Evolutionary conservation across 2,797 vertebrate genomes (phyloP), one percentile per base, ranked within the genome.

Genomic region (Tokudaia tokunoshimensis): DNA sequence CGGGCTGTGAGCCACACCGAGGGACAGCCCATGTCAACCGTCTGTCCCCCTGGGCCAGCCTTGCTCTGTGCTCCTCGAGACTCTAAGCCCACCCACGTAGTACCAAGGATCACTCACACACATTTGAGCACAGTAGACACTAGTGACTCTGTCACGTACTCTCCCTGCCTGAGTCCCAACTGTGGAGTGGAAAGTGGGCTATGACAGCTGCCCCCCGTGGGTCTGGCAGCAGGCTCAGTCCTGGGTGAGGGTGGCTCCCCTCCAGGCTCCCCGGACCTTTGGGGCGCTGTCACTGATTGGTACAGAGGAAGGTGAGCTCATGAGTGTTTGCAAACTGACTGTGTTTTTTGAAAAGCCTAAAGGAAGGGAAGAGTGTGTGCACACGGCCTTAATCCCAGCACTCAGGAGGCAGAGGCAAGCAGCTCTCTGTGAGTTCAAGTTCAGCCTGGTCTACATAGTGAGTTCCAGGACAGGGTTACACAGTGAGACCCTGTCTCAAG

Each of bases 71-170:
- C 24, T 22, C 7, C 29, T 34, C 15, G 13, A 0, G 3, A 29
- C 13, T n/a, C 63, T 63, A 52, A 57, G 29, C 34, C 63, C 55
- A 1, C 4, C 44, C 67, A 3, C 1, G 0, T 13, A 0, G 2
- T 2, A 1, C 59, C 79, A 2, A 63, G 67, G 20, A 65, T 0
- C 1, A 19, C 65, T 15, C 65, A 88, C 55, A 1, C 6, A 10
- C 44, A n/a, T 29, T 2, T 10, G 12, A 11, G 70, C 74, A 76
- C 47, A 41, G 47, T 55, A 72, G 72, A 75, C 24, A 59, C 55
- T 15, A 24, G 20, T 76, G 57, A 78, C 67, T 44, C 3, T 34
- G 72, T n/a, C 44, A 8, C 2, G 0, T 24, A 11, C 61, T 6
- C 63, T 22, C 44, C 31, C 44, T 37, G 41, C 57, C 41, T 11